Base-by-base conservation (phyloP, 2,113 vertebrate species). In the Sarotherodon lohbergeri region DNA sequence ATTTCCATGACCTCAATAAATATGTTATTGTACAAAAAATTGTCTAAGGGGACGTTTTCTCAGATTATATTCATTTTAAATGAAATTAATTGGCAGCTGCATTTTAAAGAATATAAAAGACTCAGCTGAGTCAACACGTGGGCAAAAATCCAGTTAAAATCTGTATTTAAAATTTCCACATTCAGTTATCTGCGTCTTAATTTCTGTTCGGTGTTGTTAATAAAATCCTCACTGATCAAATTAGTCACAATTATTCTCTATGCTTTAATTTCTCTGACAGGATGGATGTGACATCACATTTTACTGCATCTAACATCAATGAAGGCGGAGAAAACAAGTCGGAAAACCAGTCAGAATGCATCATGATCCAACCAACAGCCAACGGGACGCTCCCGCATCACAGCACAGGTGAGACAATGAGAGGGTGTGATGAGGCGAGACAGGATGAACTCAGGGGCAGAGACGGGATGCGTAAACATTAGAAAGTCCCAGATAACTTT, bases 231-330 rank as follows among this genome's bases (percentile, higher is more conserved):
- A 2, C 2, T 73, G 66, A 46, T 46, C 39, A 43, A 27, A 46
- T 73, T 73, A 73, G 39, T 73, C 22, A 46, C 5, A 78, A 34
- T 55, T 73, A 56, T 27, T 10, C 4, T 5, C 6, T 32, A 19
- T 54, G 1, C 0, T 55, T 80, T 9, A 4, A 5, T 82, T 61
- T 76, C 2, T 50, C 16, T 46, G 17, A 32, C 46, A 88, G 66
- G 81, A 95, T 95, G 96, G 94, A 96, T 7, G 27, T 41, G 82
- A 66, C 27, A 7, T 83, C 85, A 39, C 63, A 50, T n/a, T 6
- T 2, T 2, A 14, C 14, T 10, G 19, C 29, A 39, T 66, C 41
- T 52, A 54, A 81, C 5, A 32, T 63, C 78, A 73, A 16, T 8
- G 87, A 50, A 24, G 52, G 83, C 10, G 29, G 9, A 1, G 50